Evolutionary conservation across 2,888 invertebrate genomes (phyloP), one percentile per base, ranked within the genome.

Genomic region (Cryptus viduatorius): DNA sequence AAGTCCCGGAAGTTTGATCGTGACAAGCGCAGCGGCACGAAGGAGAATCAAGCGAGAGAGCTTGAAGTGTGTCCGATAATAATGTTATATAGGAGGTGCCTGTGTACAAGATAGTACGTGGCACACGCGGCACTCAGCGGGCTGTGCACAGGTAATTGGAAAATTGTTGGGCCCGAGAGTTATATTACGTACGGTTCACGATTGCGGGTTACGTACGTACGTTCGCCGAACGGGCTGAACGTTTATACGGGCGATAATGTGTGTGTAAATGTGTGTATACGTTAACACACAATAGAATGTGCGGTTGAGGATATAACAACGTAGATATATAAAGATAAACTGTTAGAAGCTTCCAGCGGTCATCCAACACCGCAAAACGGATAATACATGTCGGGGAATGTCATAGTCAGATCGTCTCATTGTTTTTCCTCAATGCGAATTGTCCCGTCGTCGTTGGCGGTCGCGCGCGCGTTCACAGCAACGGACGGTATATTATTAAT

Each of bases 401-500:
- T 37, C 65, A 37, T 8, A 73, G 73, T 46, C 65, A 67, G 65
- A 67, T 67, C 81, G 83, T 80, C 77, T 79, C 82, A 84, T 86
- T 86, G 86, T 86, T 84, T 37, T 84, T 82, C 76, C 79, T 81
- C 84, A 64, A 67, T 79, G 79, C 75, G 76, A 82, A 76, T 69
- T 65, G 81, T 71, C 42, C 53, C 56, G 42, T 68, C 71, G 76
- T 48, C 78, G 68, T 31, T 16, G 46, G 42, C 65, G 69, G 46
- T 73, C 68, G 50, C 50, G 48, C 68, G 59, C 42, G 61, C 42
- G 29, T 50, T 50, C 29, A 24, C 10, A 12, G 65, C 78, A 59
- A 73, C 67, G 72, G 84, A 81, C 64, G 87, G 87, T 86, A 85
- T 86, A 82, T 83, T 85, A 86, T 90, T 89, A 90, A 91, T 91